Evolutionary conservation across 2,888 invertebrate species (phyloP).

Genomic region (Atethmia centrago): DNA sequence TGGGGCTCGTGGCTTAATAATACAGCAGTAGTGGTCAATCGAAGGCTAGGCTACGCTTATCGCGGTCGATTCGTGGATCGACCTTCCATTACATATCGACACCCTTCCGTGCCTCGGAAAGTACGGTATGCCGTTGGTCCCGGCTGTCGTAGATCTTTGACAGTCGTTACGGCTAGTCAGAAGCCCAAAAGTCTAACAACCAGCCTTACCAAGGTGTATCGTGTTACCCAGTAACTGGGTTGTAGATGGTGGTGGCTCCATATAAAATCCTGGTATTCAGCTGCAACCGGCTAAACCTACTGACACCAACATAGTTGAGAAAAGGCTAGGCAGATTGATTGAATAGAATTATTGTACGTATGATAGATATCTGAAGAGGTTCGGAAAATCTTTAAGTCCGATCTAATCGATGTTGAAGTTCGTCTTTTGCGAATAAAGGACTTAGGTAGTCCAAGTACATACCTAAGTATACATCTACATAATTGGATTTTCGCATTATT

Average conservation of each 20-base stretch:
- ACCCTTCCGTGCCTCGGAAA: not conserved
- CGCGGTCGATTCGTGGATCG: not conserved
- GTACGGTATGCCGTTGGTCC: not conserved
- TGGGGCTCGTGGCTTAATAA: not conserved
- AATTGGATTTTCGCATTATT: not conserved
- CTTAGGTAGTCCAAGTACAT: not conserved
- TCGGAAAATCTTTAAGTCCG: not conserved
- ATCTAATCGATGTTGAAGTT: constrained; percentile 16
- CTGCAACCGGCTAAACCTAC: too few relatives aligned
- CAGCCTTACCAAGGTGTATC: too few relatives aligned
- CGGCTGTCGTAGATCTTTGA: not conserved
- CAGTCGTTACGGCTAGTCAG: not conserved
- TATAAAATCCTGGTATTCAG: too few relatives aligned
- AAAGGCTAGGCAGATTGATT: too few relatives aligned
- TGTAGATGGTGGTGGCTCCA: too few relatives aligned
- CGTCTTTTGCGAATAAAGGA: not conserved
- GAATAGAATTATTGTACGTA: not conserved
- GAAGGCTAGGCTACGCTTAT: not conserved
- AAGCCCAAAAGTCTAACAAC: too few relatives aligned
- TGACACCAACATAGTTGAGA: too few relatives aligned
- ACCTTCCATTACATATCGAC: not conserved
- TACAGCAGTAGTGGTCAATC: not conserved
- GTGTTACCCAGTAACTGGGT: too few relatives aligned
- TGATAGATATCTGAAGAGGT: not conserved
- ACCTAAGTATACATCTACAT: not conserved